Evolutionary conservation across 2,113 vertebrate genomes (phyloP).

Genomic region (Nipponia nippon): DNA sequence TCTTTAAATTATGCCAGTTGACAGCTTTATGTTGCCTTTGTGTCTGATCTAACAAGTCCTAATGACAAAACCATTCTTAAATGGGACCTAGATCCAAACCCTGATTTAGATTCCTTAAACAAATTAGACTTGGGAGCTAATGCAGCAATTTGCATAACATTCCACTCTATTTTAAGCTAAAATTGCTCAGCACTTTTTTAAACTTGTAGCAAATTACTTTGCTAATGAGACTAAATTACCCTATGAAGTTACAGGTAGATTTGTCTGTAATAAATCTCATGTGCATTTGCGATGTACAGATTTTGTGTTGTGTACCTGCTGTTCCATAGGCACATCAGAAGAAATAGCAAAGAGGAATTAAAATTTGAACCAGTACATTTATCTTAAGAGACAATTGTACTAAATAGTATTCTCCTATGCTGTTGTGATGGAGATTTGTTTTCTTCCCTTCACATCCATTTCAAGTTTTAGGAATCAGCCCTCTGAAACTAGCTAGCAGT

Average conservation of each 20-base stretch:
- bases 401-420: background rate
- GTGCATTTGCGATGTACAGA: background rate
- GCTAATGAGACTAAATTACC: constrained; percentile 54
- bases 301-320: background rate
- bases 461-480: background rate
- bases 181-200: constrained; percentile 56
- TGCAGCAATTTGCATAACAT: constrained; percentile 46
- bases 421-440: background rate
- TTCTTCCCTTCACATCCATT: background rate
- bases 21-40: background rate
- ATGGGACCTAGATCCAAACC: background rate
- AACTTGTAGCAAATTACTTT: constrained; percentile 51
- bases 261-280: constrained; percentile 20
- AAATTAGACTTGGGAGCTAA: constrained; percentile 44
- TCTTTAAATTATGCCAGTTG: background rate
- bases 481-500: background rate
- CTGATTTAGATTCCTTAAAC: constrained; percentile 29
- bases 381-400: background rate
- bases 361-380: background rate
- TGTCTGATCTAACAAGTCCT: background rate
- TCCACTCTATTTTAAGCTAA: constrained; percentile 46
- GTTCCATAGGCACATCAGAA: background rate
- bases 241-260: constrained; percentile 42
- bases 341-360: background rate
- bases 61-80: constrained; percentile 16